phyloP scores from a whole-genome alignment of 2,797 vertebrate species.

The Sebastes hubbsi region DNA sequence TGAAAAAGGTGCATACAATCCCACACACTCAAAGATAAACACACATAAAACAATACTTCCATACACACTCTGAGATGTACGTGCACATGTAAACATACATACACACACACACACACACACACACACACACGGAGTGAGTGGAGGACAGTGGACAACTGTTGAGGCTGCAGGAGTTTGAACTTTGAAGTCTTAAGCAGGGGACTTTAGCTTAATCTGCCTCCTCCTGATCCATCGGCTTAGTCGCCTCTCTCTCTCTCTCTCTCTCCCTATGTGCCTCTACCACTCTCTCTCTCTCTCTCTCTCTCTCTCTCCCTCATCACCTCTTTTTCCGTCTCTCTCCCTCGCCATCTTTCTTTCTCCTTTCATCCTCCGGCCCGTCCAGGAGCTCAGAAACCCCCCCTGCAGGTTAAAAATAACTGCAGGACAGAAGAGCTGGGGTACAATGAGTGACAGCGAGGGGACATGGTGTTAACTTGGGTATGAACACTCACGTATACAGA shows the following conservation, averaged over 20 bases:
- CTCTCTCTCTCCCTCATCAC: background rate
- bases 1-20: background rate
- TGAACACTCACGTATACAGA: background rate
- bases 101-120: background rate
- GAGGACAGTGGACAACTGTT: constrained; percentile 60
- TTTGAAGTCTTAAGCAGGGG: constrained; percentile 84
- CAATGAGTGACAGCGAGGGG: constrained; percentile 16
- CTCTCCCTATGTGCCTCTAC: constrained; percentile 19
- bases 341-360: constrained; percentile 22
- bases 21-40: background rate
- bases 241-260: constrained; percentile 22
- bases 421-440: constrained; percentile 32
- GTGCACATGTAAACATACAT: background rate
- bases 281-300: constrained; percentile 9
- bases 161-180: constrained; percentile 73
- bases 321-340: constrained; percentile 11
- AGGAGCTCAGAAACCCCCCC: constrained; percentile 42
- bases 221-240: constrained; percentile 80
- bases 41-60: background rate
- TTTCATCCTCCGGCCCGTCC: constrained; percentile 36
- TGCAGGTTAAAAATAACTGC: constrained; percentile 63
- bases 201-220: constrained; percentile 81
- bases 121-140: background rate
- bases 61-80: background rate
- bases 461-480: background rate